Base-by-base conservation (phyloP, 2,113 vertebrate genomes). In the Camelus bactrianus region DNA sequence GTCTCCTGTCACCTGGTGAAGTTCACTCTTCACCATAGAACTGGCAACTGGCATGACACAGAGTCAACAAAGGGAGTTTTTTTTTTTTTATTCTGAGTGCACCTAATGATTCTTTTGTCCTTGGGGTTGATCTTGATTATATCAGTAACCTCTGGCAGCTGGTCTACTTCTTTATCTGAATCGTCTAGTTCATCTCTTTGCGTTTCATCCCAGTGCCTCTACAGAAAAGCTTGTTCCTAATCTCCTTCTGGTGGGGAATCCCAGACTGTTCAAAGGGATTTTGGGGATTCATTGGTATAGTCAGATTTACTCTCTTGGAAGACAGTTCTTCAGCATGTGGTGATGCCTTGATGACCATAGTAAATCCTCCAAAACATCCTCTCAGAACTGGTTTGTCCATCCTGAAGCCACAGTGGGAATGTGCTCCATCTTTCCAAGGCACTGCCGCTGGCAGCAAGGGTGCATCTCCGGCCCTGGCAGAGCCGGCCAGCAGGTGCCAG, bases 151-250 rank as follows among this genome's bases (percentile, higher is more conserved):
- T 99, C 98, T 98, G 99, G 99, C 80, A 99, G 96, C 98, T 99
- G 99, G 98, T 99, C 99, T 6, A 99, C 98, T 95, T 99, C 99
- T 98, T 99, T 98, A 85, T 98, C 99, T 30, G 99, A 98, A 89
- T 99, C 99, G 99, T 99, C 99, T 99, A 98, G 28, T 99, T 98
- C 98, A 99, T 99, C 97, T 99, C 96, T 97, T 98, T 99, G 97
- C 99, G 99, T 67, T 99, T 98, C 6, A 98, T 99, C 89, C 99
- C 99, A 96, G 85, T 99, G 99, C 85, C 99, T 98, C 99, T 99
- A 99, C 89, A 99, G 99, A 98, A 99, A 99, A 46, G 99, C 98
- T 6, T 99, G 99, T 9, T 99, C 99, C 76, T 99, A 98, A 96
- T 99, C 99, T 6, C 99, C 99, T 89, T 89, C 99, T 97, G n/a